Base-by-base conservation (phyloP, 92 coral and sea anemone species). In the Heteractis magnifica region DNA sequence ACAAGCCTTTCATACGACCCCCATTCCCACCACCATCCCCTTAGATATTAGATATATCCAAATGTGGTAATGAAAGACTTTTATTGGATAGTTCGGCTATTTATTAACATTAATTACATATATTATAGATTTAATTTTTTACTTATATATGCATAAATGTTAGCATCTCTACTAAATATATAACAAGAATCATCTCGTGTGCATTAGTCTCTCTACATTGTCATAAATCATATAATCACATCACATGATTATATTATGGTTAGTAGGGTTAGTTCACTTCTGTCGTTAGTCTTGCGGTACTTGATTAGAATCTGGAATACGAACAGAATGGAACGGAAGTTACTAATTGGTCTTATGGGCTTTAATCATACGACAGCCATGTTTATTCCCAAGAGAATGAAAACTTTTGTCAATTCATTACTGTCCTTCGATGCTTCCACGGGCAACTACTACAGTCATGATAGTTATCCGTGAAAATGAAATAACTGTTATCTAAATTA, bases 181-280 rank as follows among this genome's bases (percentile, higher is more conserved):
- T 68, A 68, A 68, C 73, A 68, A 68, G 11, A 10, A 20, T 26
- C 14, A 68, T 68, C 12, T 68, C 48, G 20, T 18, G 70, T 8
- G 8, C 12, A 65, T 3, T 68, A 1, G 20, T 68, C 19, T 6
- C 72, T 10, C 3, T 8, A 26, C 73, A 68, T 68, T 3, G 20
- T 68, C 49, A 26, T 68, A 68, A 68, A 68, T 68, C 20, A 23
- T 68, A 20, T 26, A 48, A 20, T 20, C 5, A 13, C 49, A 53
- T 53, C 58, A 53, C 9, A 53, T 1, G 44, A 10, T 8, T 23
- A 26, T 23, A 12, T 68, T 9, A 20, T 23, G 49, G 16, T 68
- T 68, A 68, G 73, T 23, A 68, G 73, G 12, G 49, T 68, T 68
- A 68, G 73, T 68, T 68, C 56, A 53, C 70, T 62, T 62, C 70